These are phyloP conservation scores for Pectinophora gossypiella DNA, from an alignment of 1,140 invertebrate genomes.

Conservation along the genomic window DNA sequence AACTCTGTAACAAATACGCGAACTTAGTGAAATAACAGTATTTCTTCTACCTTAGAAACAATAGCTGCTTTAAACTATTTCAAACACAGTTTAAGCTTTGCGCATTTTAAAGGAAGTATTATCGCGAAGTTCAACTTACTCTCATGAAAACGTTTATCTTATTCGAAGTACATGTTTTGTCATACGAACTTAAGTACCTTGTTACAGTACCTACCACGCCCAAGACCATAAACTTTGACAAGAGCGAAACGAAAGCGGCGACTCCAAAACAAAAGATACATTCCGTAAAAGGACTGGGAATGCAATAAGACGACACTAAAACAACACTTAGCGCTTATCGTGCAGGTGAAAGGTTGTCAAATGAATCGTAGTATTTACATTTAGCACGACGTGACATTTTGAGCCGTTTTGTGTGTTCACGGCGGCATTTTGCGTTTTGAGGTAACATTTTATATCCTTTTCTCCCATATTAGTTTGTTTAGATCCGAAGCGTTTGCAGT, in stretches of 20 bases:
- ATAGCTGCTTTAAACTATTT: no score
- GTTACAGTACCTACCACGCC: no score
- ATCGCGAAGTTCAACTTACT: no score
- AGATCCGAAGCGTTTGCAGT: no score
- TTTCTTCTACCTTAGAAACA: no score
- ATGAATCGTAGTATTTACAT: slow-evolving; percentile 43
- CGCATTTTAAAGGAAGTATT: no score
- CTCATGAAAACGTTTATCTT: no score
- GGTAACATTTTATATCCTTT: no score
- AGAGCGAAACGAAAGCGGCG: not conserved
- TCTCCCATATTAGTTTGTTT: no score
- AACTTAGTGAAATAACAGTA: slow-evolving; percentile 17
- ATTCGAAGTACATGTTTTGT: no score
- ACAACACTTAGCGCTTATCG: slow-evolving; percentile 38
- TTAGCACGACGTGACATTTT: not conserved
- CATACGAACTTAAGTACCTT: no score
- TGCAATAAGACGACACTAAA: slow-evolving; percentile 20
- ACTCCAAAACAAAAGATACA: slow-evolving; percentile 16
- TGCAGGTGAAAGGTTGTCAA: slow-evolving; percentile 53
- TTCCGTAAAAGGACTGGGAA: slow-evolving; percentile 15
- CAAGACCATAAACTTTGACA: not conserved
- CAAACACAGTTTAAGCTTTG: no score
- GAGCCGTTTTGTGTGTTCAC: not conserved
- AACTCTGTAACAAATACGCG: slow-evolving; percentile 44
- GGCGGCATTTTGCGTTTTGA: not conserved